These are phyloP conservation scores for Zygogramma bicolorata DNA, from an alignment of 2,888 invertebrate species.

Conservation along the genomic window DNA sequence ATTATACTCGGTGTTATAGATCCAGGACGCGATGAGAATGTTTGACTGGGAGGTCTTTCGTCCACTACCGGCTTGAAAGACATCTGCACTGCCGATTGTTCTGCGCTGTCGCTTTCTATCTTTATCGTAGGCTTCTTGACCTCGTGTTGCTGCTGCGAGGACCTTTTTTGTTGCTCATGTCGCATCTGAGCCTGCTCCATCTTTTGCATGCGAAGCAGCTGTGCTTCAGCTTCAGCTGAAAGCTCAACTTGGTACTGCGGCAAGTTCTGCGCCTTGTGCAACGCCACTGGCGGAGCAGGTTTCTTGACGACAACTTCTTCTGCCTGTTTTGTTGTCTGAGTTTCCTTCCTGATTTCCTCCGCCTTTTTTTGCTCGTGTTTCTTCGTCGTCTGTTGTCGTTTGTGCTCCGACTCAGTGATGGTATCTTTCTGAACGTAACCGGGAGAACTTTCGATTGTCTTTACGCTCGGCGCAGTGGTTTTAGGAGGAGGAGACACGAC, in stretches of 20 bases:
- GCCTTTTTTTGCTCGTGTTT: constrained; percentile 38
- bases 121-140: constrained; percentile 57
- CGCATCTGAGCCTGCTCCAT: constrained; percentile 50
- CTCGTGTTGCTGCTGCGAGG: constrained; percentile 19
- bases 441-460: constrained; percentile 49
- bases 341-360: constrained; percentile 20
- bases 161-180: constrained; percentile 38
- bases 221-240: constrained; percentile 57
- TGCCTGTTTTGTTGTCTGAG: constrained; percentile 51
- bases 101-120: constrained; percentile 55
- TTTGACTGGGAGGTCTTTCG: constrained; percentile 65
- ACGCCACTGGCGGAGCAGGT: constrained; percentile 54
- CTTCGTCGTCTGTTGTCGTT: constrained; percentile 39
- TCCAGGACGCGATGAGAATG: constrained; percentile 70
- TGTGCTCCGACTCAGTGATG: constrained; percentile 52
- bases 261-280: constrained; percentile 74
- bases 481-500: constrained; percentile 50
- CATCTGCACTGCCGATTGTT: constrained; percentile 65
- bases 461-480: constrained; percentile 43
- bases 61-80: constrained; percentile 76
- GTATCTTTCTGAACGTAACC: constrained; percentile 48
- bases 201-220: constrained; percentile 54
- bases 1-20: constrained; percentile 79
- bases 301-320: constrained; percentile 58
- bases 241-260: constrained; percentile 77